Conservation (phyloP, 2,113 vertebrate genomes). For the Macrotus californicus region DNA sequence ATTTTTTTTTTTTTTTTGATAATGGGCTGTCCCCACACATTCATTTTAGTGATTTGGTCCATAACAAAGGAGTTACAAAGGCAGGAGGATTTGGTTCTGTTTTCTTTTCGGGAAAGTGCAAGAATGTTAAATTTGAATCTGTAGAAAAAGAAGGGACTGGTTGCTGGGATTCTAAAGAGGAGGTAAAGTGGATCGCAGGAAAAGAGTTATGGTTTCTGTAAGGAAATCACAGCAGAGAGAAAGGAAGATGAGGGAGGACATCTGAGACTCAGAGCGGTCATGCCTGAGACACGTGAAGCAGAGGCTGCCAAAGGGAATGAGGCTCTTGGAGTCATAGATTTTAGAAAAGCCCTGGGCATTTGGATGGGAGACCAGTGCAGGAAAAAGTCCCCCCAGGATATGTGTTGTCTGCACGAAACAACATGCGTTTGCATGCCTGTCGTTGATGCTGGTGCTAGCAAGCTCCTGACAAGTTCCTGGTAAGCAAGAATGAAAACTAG, state of each 20-base stretch:
- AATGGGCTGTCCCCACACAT: background rate
- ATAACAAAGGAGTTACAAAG: background rate
- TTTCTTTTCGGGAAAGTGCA: background rate
- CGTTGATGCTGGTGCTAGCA: background rate
- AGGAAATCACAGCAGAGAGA: background rate
- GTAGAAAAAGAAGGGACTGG: background rate
- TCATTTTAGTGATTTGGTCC: background rate
- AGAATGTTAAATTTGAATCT: background rate
- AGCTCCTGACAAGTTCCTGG: background rate
- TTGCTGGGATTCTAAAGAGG: background rate
- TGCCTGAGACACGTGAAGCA: background rate
- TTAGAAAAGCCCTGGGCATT: background rate
- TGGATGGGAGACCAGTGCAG: background rate
- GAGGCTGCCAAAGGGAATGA: background rate
- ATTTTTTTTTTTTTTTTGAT: background rate
- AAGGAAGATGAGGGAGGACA: background rate
- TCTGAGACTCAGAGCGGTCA: background rate
- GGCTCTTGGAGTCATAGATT: background rate
- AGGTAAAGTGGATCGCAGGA: background rate
- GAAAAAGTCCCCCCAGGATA: background rate
- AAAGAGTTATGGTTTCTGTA: background rate
- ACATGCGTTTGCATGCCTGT: background rate
- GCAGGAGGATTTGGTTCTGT: background rate
- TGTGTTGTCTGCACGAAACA: background rate
- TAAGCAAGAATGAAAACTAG: background rate